Conservation (phyloP, 23 tunicate species). For the Clavelina lepadiformis region DNA sequence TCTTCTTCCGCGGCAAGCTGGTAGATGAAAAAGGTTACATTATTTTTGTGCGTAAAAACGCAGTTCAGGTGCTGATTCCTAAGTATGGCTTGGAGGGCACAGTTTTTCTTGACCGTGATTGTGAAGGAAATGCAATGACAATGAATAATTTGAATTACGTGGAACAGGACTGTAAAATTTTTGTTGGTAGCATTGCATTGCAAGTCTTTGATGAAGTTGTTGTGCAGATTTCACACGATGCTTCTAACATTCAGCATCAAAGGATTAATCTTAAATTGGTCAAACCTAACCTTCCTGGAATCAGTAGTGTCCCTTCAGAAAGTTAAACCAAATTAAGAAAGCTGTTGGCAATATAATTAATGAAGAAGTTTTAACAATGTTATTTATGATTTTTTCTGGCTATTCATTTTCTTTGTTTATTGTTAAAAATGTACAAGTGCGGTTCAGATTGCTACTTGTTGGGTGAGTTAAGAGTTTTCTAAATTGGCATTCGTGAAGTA, state of each 20-base stretch:
- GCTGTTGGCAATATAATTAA: too few relatives aligned
- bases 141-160: conserved; percentile 24
- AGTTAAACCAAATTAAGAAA: too few relatives aligned
- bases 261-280: conserved; percentile 72
- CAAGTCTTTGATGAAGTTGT: conserved; percentile 81
- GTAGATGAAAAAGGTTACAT: conserved; percentile 82
- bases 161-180: conserved; percentile 65
- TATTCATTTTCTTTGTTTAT: too few relatives aligned
- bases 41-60: conserved; percentile 81
- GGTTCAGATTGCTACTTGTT: too few relatives aligned
- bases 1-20: conserved; percentile 69
- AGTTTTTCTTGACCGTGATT: conserved; percentile 71
- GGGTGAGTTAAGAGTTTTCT: too few relatives aligned
- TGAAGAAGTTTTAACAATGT: too few relatives aligned
- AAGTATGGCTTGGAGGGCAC: conserved; percentile 95
- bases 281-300: conserved; percentile 47
- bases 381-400: too few relatives aligned
- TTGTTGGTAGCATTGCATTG: conserved; percentile 25
- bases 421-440: too few relatives aligned
- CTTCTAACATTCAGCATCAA: conserved; percentile 76
- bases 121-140: conserved; percentile 29
- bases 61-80: conserved; percentile 81
- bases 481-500: too few relatives aligned
- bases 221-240: conserved; percentile 85
- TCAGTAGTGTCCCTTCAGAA: too few relatives aligned